These are phyloP conservation scores for Malaclemys terrapin DNA, from an alignment of 2,113 vertebrate species.

Conservation along the genomic window DNA sequence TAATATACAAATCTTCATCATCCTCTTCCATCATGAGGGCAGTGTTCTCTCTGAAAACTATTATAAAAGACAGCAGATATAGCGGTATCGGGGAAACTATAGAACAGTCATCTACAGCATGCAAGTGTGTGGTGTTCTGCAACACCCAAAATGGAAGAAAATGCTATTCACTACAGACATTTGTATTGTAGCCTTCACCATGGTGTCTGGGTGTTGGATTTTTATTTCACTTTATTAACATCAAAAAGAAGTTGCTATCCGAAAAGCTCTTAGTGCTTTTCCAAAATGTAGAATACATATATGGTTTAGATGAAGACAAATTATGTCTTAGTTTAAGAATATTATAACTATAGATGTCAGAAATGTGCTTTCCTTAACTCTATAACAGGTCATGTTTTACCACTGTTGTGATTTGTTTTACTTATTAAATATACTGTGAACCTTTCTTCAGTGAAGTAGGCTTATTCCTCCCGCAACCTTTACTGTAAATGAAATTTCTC, in stretches of 20 bases:
- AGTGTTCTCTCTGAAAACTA: not conserved
- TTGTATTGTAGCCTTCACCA: not conserved
- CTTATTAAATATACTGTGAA: not conserved
- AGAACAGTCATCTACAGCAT: not conserved
- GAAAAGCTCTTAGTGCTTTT: not conserved
- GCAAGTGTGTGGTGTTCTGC: not conserved
- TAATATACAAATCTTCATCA: not conserved
- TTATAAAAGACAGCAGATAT: too few species aligned
- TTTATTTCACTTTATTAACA: not conserved
- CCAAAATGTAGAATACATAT: not conserved
- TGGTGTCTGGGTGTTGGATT: not conserved
- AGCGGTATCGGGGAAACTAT: not conserved
- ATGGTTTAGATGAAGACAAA: conserved; percentile 3
- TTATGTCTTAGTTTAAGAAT: not conserved
- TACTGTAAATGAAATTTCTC: not conserved
- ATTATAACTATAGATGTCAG: not conserved
- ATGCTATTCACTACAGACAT: not conserved
- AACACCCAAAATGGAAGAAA: not conserved
- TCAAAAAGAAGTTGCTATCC: not conserved
- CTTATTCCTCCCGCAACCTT: not conserved
- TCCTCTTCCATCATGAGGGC: not conserved
- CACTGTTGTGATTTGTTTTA: not conserved
- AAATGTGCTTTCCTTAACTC: not conserved
- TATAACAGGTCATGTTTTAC: not conserved
- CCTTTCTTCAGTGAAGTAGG: not conserved